Base-by-base conservation (phyloP, 2,113 vertebrate species). In the Trochalopteron elliotii region DNA sequence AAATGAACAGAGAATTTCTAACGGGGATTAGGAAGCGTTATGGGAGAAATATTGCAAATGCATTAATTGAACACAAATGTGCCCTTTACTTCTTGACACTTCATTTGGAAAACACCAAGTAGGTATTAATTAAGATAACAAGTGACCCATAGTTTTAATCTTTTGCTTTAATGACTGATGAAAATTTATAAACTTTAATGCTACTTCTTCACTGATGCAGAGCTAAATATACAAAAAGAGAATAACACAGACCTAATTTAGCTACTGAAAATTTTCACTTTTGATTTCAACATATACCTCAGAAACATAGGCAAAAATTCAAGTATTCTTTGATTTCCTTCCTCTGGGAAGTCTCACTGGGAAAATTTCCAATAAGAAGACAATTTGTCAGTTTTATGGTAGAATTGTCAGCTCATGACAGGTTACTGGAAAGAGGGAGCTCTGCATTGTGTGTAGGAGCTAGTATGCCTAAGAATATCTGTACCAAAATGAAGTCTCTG, bases 101-200 rank as follows among this genome's bases (percentile, higher is more conserved):
- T 96, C 87, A 96, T 96, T 96, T 94, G 67, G 89, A 96, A 96
- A 96, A 93, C 89, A 87, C 57, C 77, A 89, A 79, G 78, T 80
- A 96, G 52, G 50, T 91, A 61, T 97, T 97, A 96, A 97, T 95
- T 96, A 96, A 93, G 93, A 91, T 94, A 93, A 95, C 83, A 95
- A 96, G 81, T 95, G 95, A 96, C 91, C 91, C 94, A 89, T 96
- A 93, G 69, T 93, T 95, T 91, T 91, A 60, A 91, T 91, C 69
- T 91, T 91, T 93, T 82, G 57, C 89, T 95, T 94, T 95, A 95
- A 94, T 92, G 89, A 96, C 57, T 95, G 91, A 91, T 93, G 70
- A 91, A 72, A 92, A 94, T 93, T 93, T 86, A 93, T 94, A 55
- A 94, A 92, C 55, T 89, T 86, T 83, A 89, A 92, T 83, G 60